phyloP scores from a whole-genome alignment of 2,888 invertebrate genomes.

The Gasteruption jaculator region DNA sequence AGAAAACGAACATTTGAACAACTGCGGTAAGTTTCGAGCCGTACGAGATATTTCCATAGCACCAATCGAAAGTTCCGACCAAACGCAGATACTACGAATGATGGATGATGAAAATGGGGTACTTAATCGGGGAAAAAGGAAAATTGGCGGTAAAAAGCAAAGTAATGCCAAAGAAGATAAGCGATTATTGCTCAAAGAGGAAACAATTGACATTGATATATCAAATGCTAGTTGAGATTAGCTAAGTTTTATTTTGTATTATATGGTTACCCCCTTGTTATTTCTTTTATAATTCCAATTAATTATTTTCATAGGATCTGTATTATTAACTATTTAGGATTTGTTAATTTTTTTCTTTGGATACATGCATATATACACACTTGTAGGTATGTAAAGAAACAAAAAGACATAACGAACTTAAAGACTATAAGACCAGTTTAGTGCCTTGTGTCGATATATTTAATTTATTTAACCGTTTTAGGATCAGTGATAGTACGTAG shows the following conservation, averaged over 20 bases:
- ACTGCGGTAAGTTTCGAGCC: conserved; percentile 98
- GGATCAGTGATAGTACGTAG: too few relatives aligned
- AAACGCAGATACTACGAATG: conserved; percentile 83
- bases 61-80: conserved; percentile 89
- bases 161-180: conserved; percentile 50
- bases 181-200: conserved; percentile 49
- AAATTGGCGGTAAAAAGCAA: conserved; percentile 49
- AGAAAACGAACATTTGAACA: conserved; percentile 98
- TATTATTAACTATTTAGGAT: too few relatives aligned
- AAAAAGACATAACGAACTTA: too few relatives aligned
- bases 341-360: too few relatives aligned
- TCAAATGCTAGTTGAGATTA: conserved; percentile 45
- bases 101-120: conserved; percentile 94
- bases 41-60: conserved; percentile 96
- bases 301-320: too few relatives aligned
- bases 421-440: too few relatives aligned
- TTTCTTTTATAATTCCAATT: too few relatives aligned
- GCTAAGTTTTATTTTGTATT: conserved; percentile 6
- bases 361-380: too few relatives aligned
- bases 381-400: too few relatives aligned
- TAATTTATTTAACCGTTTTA: too few relatives aligned
- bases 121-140: conserved; percentile 63
- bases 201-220: conserved; percentile 45
- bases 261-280: too few relatives aligned
- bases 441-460: too few relatives aligned